A percentile compares a stretch with the other conserved stretches of the same genome.
Evolutionary conservation across 2,797 vertebrate genomes (phyloP).

Genomic region (Halcyon chelicuti): DNA sequence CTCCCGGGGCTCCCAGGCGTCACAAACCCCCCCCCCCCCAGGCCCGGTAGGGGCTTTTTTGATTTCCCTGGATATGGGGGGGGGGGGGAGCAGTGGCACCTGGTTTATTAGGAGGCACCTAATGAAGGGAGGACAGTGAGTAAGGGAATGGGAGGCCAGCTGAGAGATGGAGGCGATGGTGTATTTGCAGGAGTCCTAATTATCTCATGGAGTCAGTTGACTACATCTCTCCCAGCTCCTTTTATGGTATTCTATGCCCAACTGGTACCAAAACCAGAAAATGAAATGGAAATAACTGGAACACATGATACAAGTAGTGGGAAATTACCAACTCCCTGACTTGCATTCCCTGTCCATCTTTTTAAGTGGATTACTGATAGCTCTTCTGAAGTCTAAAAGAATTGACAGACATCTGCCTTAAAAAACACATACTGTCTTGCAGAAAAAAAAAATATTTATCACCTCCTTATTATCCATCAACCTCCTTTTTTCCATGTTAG

Average conservation of each 20-base stretch:
- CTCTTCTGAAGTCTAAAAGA: not conserved
- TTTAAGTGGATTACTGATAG: not conserved
- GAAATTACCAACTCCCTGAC: not conserved
- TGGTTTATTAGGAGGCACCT: not conserved
- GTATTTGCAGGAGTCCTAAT: not conserved
- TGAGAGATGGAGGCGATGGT: not conserved
- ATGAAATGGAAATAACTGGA: not conserved
- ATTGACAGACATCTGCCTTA: not conserved
- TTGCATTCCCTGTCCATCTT: not conserved
- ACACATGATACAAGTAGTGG: not conserved
- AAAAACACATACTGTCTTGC: not conserved
- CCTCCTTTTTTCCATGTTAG: not conserved
- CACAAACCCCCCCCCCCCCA: rapidly evolving
- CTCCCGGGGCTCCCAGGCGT: not conserved
- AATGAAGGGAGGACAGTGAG: rapidly evolving
- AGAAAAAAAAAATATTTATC: not conserved
- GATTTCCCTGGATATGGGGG: rapidly evolving
- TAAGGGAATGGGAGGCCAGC: not conserved
- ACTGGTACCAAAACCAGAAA: not conserved
- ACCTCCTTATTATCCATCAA: not conserved
- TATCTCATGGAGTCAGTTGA: not conserved
- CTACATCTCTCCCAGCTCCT: not conserved
- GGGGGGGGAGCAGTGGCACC: rapidly evolving
- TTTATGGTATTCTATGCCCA: not conserved
- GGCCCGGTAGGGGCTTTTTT: not conserved